Evolutionary conservation across 2,888 invertebrate genomes (phyloP).

Genomic region (Pyrocoelia pectoralis): DNA sequence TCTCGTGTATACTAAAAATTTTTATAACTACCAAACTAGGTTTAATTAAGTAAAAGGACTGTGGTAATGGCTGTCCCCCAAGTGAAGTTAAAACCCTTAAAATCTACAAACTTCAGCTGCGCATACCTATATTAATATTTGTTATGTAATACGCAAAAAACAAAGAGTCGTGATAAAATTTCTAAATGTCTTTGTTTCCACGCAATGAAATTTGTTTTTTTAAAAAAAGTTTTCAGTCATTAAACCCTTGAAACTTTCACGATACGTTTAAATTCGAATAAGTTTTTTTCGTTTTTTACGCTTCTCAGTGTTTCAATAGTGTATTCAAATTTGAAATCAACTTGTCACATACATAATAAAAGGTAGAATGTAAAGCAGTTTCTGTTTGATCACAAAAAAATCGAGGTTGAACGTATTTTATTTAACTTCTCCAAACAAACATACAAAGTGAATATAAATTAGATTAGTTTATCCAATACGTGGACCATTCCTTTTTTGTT

Average conservation of each 20-base stretch:
- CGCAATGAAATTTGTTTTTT: background rate
- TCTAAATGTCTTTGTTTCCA: background rate
- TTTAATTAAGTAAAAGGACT: constrained; percentile 19
- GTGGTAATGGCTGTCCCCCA: background rate
- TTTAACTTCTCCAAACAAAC: background rate
- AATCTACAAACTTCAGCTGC: background rate
- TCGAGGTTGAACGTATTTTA: background rate
- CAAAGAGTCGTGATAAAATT: background rate
- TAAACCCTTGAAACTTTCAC: constrained; percentile 19
- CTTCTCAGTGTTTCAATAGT: background rate
- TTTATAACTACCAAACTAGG: constrained; percentile 13
- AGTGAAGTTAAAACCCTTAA: constrained; percentile 8
- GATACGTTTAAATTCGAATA: constrained; percentile 24
- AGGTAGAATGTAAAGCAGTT: constrained; percentile 2
- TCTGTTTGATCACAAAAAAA: background rate
- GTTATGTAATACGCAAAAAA: background rate
- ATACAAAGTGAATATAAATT: too few relatives aligned
- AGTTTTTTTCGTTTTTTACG: constrained; percentile 10
- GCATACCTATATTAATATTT: background rate
- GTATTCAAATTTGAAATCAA: constrained; percentile 17
- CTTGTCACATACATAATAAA: constrained; percentile 13
- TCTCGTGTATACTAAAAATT: constrained; percentile 17
- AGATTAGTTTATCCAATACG: too few relatives aligned
- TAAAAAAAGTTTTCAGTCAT: constrained; percentile 13
- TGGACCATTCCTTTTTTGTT: too few relatives aligned